A percentile compares a stretch with the other conserved stretches of the same genome.
phyloP scores from a whole-genome alignment of 2,888 invertebrate species.

The Meteorus cinctellus region DNA sequence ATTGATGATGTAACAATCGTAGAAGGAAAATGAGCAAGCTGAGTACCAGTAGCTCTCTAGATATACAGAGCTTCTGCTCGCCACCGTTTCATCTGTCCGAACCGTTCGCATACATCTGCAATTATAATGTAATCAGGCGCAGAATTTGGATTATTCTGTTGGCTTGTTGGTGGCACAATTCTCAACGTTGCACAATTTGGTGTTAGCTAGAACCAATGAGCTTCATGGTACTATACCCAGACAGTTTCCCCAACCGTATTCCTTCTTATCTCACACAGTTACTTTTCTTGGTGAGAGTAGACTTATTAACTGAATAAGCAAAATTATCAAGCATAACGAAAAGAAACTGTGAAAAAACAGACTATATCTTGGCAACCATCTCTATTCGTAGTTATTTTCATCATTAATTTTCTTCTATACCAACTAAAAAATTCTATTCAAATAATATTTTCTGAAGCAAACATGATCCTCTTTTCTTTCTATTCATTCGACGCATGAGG shows the following conservation, averaged over 20 bases:
- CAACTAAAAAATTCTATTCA: no score
- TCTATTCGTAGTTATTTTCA: no score
- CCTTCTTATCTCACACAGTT: neutral
- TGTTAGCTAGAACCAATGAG: slow-evolving; percentile 37
- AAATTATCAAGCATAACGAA: no score
- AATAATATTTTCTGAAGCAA: no score
- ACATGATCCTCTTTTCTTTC: neutral
- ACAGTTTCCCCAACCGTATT: slow-evolving; percentile 14
- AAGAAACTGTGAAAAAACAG: no score
- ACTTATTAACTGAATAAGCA: neutral
- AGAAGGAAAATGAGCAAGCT: slow-evolving; percentile 1
- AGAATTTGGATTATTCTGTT: slow-evolving; percentile 52
- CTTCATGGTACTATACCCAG: slow-evolving; percentile 25
- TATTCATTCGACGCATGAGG: neutral
- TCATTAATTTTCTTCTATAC: no score
- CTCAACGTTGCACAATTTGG: slow-evolving; percentile 43
- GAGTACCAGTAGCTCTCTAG: neutral
- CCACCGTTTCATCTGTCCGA: slow-evolving; percentile 21
- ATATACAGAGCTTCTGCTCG: neutral
- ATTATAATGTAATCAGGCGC: slow-evolving; percentile 55
- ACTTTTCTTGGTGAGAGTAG: neutral
- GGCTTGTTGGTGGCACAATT: slow-evolving; percentile 38
- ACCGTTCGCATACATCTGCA: slow-evolving; percentile 53
- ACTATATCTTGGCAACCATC: no score
- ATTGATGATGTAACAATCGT: no score